These are phyloP conservation scores for Gorsachius goisagi DNA, from an alignment of 2,113 vertebrate genomes.

Conservation along the genomic window DNA sequence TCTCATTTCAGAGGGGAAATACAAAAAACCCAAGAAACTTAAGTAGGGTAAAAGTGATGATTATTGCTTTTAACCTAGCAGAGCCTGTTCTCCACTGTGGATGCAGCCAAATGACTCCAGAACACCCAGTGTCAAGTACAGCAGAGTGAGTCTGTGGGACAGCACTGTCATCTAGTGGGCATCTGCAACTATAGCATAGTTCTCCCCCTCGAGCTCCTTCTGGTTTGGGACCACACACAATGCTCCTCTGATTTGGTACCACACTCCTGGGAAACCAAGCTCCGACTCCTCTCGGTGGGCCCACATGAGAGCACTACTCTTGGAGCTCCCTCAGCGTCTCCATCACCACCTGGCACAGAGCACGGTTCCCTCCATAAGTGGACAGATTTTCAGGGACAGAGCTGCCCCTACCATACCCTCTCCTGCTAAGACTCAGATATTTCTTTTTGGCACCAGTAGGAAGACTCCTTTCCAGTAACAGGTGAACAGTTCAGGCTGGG, in stretches of 20 bases:
- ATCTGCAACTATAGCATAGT: background rate
- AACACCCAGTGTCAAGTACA: background rate
- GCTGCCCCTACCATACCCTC: background rate
- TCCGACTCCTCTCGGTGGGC: accelerated
- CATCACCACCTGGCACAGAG: background rate
- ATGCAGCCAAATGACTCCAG: accelerated
- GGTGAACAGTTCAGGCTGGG: background rate
- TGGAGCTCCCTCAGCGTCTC: background rate
- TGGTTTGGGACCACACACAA: too few relatives aligned
- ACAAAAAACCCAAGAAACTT: background rate
- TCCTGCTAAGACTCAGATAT: background rate
- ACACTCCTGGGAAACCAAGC: accelerated
- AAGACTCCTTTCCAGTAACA: background rate
- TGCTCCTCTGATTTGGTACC: background rate
- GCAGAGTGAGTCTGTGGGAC: background rate
- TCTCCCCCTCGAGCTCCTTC: accelerated
- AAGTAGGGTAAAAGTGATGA: background rate
- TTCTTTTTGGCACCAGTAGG: background rate
- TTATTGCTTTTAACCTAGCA: background rate
- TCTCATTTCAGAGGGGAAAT: background rate
- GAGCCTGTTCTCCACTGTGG: background rate
- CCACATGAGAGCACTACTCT: accelerated
- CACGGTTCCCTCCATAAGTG: accelerated
- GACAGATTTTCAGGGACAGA: background rate
- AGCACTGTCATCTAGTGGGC: constrained; percentile 43